A percentile compares a stretch with the other conserved stretches of the same genome.
Evolutionary conservation across 1,140 invertebrate genomes (phyloP).

Genomic region (Nasonia longicornis): DNA sequence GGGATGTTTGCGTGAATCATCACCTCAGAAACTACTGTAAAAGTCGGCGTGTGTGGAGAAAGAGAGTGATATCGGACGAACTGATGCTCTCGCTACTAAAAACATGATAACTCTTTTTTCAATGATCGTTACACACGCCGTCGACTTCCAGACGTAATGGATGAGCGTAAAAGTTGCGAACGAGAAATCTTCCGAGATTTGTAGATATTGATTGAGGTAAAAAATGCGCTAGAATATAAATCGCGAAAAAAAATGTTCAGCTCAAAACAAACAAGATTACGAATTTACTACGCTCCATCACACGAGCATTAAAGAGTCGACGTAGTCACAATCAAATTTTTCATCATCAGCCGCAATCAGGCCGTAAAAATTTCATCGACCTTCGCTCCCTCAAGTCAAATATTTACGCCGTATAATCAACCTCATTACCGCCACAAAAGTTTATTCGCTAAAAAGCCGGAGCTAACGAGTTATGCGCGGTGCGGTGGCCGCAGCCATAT

Average conservation of each 20-base stretch:
- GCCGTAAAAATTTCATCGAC: not conserved
- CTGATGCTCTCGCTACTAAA: conserved; percentile 5
- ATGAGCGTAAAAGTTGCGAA: not conserved
- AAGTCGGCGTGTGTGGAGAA: conserved; percentile 15
- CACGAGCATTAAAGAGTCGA: not conserved
- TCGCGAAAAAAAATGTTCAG: not conserved
- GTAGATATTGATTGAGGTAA: not conserved
- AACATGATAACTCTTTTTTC: conserved; percentile 18
- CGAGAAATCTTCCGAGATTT: not conserved
- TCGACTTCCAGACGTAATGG: not conserved
- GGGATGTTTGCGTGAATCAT: conserved; percentile 51
- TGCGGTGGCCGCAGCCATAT: not conserved
- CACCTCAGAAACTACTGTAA: conserved; percentile 28
- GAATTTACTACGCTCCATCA: too few species aligned
- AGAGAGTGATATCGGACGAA: not conserved
- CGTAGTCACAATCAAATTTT: not conserved
- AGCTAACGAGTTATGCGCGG: not conserved
- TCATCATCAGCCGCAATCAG: not conserved
- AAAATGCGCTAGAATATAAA: not conserved
- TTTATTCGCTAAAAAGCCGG: conserved; percentile 4
- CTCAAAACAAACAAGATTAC: not conserved
- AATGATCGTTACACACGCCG: not conserved
- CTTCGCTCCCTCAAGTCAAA: not conserved
- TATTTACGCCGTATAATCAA: conserved; percentile 11
- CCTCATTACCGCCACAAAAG: conserved; percentile 18